These are phyloP conservation scores for Phaetusa simplex DNA, from an alignment of 2,113 vertebrate species.

Conservation along the genomic window DNA sequence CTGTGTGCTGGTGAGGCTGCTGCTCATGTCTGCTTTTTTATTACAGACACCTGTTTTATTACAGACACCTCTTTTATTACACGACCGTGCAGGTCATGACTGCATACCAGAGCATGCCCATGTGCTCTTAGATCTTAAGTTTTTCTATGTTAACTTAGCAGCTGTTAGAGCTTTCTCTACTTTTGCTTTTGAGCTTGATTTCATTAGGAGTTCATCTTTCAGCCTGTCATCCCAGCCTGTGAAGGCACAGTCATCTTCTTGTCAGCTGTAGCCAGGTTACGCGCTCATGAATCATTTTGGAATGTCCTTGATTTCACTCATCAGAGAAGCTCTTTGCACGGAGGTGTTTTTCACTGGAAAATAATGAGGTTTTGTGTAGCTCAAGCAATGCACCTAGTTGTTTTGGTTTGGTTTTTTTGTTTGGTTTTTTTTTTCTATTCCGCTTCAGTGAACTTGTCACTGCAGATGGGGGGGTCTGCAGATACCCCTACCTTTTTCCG, in stretches of 20 bases:
- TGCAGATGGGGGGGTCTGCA: background rate
- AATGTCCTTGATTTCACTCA: conserved; percentile 16
- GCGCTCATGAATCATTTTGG: background rate
- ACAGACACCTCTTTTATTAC: background rate
- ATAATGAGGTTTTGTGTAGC: background rate
- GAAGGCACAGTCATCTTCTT: background rate
- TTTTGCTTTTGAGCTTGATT: conserved; percentile 15
- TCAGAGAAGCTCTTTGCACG: background rate
- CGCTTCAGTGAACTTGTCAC: background rate
- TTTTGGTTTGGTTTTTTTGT: too few species aligned
- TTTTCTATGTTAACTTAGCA: background rate
- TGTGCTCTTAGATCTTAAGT: background rate
- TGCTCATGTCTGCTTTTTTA: background rate
- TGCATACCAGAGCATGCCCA: background rate
- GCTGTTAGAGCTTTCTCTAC: background rate
- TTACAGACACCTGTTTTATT: background rate
- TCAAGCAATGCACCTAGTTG: background rate
- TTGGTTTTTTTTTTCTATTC: background rate
- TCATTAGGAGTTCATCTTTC: conserved; percentile 8
- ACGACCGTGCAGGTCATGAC: background rate
- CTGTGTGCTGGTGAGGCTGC: background rate
- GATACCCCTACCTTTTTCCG: background rate
- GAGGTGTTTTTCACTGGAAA: background rate
- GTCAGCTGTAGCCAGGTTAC: conserved; percentile 27
- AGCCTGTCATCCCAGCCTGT: background rate